These are phyloP conservation scores for Neomicropteryx cornuta DNA, from an alignment of 1,140 invertebrate genomes.

Conservation along the genomic window DNA sequence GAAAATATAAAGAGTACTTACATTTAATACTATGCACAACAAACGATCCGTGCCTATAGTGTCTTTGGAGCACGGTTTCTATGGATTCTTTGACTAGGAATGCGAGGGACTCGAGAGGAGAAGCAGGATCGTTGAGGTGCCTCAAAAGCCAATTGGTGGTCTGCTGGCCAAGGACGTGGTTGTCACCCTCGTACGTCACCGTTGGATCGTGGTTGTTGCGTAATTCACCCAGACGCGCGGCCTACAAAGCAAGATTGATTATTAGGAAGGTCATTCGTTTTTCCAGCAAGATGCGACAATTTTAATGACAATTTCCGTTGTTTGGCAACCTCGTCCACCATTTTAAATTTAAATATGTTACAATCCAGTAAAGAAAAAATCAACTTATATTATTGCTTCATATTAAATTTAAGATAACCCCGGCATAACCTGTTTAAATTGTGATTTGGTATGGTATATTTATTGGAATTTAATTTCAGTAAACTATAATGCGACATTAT, in stretches of 20 bases:
- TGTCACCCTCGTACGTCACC: constrained; percentile 93
- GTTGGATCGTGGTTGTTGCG: constrained; percentile 85
- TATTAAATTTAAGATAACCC: no score
- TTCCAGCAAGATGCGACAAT: background rate
- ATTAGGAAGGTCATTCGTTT: background rate
- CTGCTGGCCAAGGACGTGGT: constrained; percentile 91
- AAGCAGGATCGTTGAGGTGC: constrained; percentile 45
- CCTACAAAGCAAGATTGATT: constrained; percentile 27
- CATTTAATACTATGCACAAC: no score
- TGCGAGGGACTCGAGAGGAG: constrained; percentile 49
- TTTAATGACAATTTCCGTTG: background rate
- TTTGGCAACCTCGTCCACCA: background rate
- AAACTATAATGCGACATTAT: no score
- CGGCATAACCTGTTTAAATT: no score
- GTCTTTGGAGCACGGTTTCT: constrained; percentile 38
- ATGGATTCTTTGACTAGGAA: no score
- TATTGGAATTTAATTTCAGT: no score
- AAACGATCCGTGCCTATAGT: constrained; percentile 37
- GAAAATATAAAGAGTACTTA: no score
- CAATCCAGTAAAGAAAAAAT: background rate
- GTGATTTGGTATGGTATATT: no score
- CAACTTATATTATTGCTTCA: background rate
- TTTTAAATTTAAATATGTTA: no score
- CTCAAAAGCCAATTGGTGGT: constrained; percentile 80
- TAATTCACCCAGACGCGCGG: constrained; percentile 70